Conservation (phyloP, 2,797 vertebrate species). For the Limnodromus scolopaceus region DNA sequence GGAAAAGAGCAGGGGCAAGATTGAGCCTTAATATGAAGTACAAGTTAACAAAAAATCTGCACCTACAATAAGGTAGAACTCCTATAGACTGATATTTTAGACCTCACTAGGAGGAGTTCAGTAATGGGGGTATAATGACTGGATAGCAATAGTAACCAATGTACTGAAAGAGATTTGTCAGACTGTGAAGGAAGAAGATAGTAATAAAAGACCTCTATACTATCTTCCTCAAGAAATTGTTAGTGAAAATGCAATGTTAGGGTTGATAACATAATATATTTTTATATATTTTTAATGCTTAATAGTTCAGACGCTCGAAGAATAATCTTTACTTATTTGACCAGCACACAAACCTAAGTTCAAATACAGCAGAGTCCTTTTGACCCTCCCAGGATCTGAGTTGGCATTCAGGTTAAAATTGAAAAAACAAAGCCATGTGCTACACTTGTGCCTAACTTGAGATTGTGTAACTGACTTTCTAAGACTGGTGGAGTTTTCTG, state of each 20-base stretch:
- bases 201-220: background rate
- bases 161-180: background rate
- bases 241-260: background rate
- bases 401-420: rapidly evolving
- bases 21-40: background rate
- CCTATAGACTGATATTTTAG: background rate
- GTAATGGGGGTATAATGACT: background rate
- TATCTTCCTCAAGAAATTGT: background rate
- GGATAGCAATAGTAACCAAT: background rate
- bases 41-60: background rate
- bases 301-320: background rate
- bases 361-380: background rate
- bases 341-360: background rate
- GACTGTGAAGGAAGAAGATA: background rate
- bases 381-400: background rate
- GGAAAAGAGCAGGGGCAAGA: background rate
- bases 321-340: background rate
- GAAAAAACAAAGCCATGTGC: background rate
- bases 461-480: background rate
- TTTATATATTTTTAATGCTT: background rate
- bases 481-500: background rate
- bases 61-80: background rate
- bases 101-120: background rate
- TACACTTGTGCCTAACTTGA: background rate
- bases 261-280: background rate